Base-by-base conservation (phyloP, 1,140 invertebrate species). In the Bombus waltoni region DNA sequence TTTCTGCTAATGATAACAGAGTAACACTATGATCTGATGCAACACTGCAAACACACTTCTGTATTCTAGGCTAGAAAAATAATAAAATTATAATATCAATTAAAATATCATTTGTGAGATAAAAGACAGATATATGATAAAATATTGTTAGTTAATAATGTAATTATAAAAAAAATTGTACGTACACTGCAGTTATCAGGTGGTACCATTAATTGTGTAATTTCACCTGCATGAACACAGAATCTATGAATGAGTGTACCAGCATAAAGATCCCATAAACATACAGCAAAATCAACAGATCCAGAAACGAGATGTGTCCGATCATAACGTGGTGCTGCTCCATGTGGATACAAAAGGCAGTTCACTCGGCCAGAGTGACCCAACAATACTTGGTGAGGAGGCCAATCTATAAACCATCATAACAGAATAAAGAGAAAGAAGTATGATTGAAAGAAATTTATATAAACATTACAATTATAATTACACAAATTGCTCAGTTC, bases 11-110 rank as follows among this genome's bases (percentile, higher is more conserved):
- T 93, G 98, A 99, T 2, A 99, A 95, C 44, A 99, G 95, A 2
- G 98, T 98, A 0, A 99, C 99, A 53, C 99, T 99, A 95, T 99
- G 99, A 94, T 99, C 99, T 28, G 98, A 99, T 1, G 99, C 99
- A 8, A 99, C 98, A 28, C 98, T 99, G 94, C 99, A 99, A 70
- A 99, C 97, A 91, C 98, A 99, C 91, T 99, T 98, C 92, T 99
- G 97, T 84, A 99, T 98, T 83, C 99, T 96, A 38, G 97, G 96
- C 98, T 99, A n/a, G 22, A 84, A 71, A n/a, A n/a, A 28, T n/a
- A 47, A 59, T 6, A 3, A 47, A 5, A 75, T 53, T 76, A 40
- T 44, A 38, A 83, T 32, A 32, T 32, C 32, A 32, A 32, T 32
- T 32, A 32, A 32, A 32, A 15, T 65, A 6, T 78, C 78, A 18